These are phyloP conservation scores for Calameuta filiformis DNA, from an alignment of 2,888 invertebrate genomes.

Conservation along the genomic window DNA sequence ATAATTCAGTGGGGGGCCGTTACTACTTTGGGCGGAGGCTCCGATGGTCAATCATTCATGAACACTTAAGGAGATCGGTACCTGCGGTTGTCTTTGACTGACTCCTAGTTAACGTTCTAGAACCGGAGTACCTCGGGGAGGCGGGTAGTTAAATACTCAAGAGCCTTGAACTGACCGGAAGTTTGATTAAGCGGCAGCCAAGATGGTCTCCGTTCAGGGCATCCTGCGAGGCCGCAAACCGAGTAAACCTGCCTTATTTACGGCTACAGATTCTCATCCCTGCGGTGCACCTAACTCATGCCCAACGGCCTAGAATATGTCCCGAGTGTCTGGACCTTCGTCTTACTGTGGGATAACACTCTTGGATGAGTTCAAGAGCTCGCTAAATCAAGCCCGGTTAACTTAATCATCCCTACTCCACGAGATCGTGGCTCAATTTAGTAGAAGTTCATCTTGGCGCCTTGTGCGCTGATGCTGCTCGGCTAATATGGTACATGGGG, in stretches of 20 bases:
- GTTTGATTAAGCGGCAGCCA: background rate
- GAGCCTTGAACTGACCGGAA: conserved; percentile 5
- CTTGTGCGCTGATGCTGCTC: background rate
- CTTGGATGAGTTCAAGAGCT: conserved; percentile 42
- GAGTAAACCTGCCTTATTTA: conserved; percentile 43
- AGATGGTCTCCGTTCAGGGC: background rate
- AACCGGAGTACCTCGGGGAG: background rate
- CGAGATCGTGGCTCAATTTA: conserved; percentile 33
- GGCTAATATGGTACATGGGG: background rate
- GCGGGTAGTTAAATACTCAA: background rate
- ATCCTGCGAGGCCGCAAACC: background rate
- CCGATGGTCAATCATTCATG: background rate
- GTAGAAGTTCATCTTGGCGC: conserved; percentile 15
- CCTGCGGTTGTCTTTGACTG: background rate
- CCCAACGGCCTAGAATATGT: conserved; percentile 53
- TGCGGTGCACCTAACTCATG: conserved; percentile 50
- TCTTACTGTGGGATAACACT: conserved; percentile 44
- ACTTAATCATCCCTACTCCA: conserved; percentile 33
- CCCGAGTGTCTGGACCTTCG: conserved; percentile 59
- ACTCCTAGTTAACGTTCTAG: conserved; percentile 12
- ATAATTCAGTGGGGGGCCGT: background rate
- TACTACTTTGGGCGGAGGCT: background rate
- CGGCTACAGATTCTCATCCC: conserved; percentile 32
- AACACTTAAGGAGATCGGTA: background rate
- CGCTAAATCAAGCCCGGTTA: conserved; percentile 40